These are phyloP conservation scores for Accipiter virgatus DNA, from an alignment of 2,113 vertebrate genomes.

Conservation along the genomic window DNA sequence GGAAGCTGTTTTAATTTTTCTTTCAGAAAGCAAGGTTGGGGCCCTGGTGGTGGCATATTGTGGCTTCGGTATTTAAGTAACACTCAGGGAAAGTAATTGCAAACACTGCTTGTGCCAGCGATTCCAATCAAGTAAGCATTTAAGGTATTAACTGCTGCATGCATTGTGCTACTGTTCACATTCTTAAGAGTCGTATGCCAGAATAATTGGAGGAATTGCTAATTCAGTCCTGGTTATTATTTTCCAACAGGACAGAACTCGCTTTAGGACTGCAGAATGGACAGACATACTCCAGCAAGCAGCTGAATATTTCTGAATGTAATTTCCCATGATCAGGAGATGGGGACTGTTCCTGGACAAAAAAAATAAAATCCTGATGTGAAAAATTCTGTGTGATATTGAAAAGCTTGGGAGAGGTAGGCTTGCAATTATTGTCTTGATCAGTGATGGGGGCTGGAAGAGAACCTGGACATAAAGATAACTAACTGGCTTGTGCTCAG, in stretches of 20 bases:
- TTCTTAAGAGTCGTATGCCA: background rate
- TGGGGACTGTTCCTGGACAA: background rate
- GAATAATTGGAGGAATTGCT: background rate
- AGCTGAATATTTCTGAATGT: background rate
- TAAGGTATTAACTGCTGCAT: background rate
- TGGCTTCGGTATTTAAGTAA: background rate
- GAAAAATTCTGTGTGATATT: fast-evolving
- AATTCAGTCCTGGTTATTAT: background rate
- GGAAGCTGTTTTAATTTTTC: background rate
- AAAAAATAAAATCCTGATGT: background rate
- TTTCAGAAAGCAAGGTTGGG: background rate
- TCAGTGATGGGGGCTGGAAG: background rate
- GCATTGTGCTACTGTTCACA: too few relatives aligned
- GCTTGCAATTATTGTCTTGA: background rate
- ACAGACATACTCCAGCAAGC: too few relatives aligned
- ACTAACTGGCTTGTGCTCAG: background rate
- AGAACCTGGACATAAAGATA: background rate
- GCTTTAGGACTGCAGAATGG: background rate
- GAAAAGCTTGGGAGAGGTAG: background rate
- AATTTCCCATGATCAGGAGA: fast-evolving
- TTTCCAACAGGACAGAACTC: background rate
- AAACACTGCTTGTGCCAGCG: background rate
- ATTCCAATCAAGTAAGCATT: background rate
- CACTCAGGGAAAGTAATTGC: background rate
- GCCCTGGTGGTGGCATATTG: background rate